Evolutionary conservation across 2,888 invertebrate species (phyloP), one percentile per base, ranked within the genome.

Genomic region (Pammene aurita): DNA sequence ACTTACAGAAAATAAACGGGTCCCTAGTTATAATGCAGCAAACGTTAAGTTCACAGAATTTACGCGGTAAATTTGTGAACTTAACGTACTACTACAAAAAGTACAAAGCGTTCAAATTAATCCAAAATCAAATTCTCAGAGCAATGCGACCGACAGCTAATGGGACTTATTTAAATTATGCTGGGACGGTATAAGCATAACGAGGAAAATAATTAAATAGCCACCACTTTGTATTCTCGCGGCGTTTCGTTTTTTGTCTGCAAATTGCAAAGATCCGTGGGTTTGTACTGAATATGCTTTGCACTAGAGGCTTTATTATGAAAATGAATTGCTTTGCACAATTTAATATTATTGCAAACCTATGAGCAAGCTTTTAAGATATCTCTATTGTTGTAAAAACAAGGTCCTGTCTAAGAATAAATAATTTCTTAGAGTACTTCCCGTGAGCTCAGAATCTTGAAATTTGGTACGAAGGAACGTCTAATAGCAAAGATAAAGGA

Each of bases 201-300:
- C 71, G 77, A 77, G 76, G 73, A 77, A 81, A 83, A 84, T 82
- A 84, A 85, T 84, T 82, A 84, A 83, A 84, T 83, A 79, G 77
- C 71, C 74, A 73, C 84, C 80, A 81, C 78, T 87, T 86, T 83
- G 83, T 83, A 85, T 85, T 84, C 86, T 55, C 66, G 78, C 72
- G 79, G 78, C 81, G 81, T 78, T 78, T 72, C 78, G 76, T 79
- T 82, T 84, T 80, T 85, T 84, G 83, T 82, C 82, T 83, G 75
- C 84, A 84, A 86, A 86, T 84, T 84, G 82, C 80, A 74, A 82
- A 81, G 82, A 84, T 82, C 81, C 78, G 74, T 69, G 72, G 75
- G 80, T 77, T 83, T 81, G 78, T 81, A 76, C 80, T 66, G 73
- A 80, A 78, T 80, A 80, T 79, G 78, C 72, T 74, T 65, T 73